These are phyloP conservation scores for Alosa alosa DNA, from an alignment of 2,113 vertebrate species.

Conservation along the genomic window DNA sequence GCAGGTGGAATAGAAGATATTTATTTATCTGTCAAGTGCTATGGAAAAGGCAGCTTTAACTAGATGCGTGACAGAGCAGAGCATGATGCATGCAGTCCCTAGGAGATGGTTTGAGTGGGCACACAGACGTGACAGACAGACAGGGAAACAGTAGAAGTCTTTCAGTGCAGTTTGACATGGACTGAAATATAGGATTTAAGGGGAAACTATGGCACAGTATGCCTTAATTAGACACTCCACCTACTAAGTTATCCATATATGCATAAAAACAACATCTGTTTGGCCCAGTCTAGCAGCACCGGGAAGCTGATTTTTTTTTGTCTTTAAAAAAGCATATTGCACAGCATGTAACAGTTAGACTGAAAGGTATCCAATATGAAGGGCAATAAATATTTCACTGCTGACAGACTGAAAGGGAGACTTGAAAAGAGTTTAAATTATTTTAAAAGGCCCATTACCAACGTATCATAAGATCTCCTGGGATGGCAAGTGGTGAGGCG, in stretches of 20 bases:
- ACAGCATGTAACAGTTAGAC: not conserved
- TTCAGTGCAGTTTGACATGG: not conserved
- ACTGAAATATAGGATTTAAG: not conserved
- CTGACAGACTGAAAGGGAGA: not conserved
- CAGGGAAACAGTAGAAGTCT: not conserved
- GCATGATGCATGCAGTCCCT: not conserved
- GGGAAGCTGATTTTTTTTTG: not conserved
- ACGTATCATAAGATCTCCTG: not conserved
- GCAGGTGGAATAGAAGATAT: not conserved
- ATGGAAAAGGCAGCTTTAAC: not conserved
- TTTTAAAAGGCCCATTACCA: constrained; percentile 4
- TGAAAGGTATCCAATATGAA: not conserved
- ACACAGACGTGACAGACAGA: not conserved
- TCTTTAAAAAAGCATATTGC: not conserved
- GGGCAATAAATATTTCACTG: constrained; percentile 27
- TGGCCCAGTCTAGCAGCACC: not conserved
- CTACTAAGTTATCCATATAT: constrained; percentile 4
- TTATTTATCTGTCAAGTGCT: not conserved
- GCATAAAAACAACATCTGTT: not conserved
- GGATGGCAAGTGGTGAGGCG: constrained; percentile 5
- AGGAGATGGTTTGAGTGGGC: not conserved
- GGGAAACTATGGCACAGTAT: not conserved
- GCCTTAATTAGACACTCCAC: not conserved
- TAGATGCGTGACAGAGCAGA: not conserved
- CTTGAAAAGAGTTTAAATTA: not conserved